Evolutionary conservation across 2,113 vertebrate genomes (phyloP).

Genomic region (Callospermophilus lateralis): DNA sequence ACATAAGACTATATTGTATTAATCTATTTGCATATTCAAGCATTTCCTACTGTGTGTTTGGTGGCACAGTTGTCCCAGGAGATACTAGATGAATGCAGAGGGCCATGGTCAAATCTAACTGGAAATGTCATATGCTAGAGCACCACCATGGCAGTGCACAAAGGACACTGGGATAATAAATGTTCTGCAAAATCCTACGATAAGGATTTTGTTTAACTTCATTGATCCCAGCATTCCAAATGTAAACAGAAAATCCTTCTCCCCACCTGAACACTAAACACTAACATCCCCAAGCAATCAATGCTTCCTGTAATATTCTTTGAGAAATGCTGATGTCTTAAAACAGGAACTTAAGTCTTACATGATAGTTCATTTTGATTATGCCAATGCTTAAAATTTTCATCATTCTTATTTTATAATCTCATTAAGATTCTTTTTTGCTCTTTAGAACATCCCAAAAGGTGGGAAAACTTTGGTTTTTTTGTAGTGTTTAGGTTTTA

Average conservation of each 20-base stretch:
- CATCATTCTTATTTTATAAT: background rate
- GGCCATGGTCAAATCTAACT: background rate
- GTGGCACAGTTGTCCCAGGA: background rate
- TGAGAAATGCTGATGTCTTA: background rate
- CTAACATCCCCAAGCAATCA: background rate
- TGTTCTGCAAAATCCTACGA: background rate
- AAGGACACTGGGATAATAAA: background rate
- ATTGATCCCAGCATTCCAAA: background rate
- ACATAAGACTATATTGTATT: background rate
- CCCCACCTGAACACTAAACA: background rate
- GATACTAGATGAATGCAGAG: background rate
- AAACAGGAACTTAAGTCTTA: background rate
- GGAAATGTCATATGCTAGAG: background rate
- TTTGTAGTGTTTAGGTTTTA: constrained; percentile 1
- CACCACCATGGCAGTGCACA: background rate
- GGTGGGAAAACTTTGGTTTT: background rate
- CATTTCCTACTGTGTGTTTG: background rate
- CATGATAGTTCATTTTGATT: background rate
- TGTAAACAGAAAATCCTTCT: background rate
- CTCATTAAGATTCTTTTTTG: background rate
- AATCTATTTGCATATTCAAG: background rate
- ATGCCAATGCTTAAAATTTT: background rate
- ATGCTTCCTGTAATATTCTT: background rate
- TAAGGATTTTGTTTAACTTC: background rate
- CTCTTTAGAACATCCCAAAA: background rate